phyloP scores from a whole-genome alignment of 2,888 invertebrate species.

The Megaustenia siamemsis region DNA sequence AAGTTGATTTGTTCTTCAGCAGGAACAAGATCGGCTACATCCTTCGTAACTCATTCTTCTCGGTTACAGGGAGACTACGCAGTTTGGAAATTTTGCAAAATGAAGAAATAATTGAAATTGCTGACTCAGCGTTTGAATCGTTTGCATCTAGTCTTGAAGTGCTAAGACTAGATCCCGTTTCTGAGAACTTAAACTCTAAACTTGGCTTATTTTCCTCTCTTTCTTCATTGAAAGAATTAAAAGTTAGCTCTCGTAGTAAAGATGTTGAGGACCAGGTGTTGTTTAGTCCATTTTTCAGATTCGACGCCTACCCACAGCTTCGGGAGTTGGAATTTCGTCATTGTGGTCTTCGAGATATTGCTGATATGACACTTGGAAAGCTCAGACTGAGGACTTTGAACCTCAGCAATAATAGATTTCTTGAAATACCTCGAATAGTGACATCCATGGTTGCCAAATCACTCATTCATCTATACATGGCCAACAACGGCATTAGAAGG shows the following conservation, averaged over 20 bases:
- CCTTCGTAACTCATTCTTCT: constrained; percentile 19
- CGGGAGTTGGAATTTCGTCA: background rate
- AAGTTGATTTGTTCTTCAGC: constrained; percentile 13
- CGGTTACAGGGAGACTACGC: background rate
- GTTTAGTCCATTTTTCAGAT: background rate
- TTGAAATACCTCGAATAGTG: constrained; percentile 7
- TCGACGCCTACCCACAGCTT: background rate
- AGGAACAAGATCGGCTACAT: constrained; percentile 32
- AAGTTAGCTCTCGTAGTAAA: background rate
- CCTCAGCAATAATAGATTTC: constrained; percentile 11
- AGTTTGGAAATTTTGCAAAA: constrained; percentile 10
- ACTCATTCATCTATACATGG: background rate
- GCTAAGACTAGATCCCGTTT: constrained; percentile 15
- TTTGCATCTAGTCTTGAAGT: constrained; percentile 28
- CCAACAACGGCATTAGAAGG: background rate
- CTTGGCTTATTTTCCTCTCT: background rate
- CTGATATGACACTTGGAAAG: background rate
- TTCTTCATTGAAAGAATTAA: background rate
- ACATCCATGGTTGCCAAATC: background rate
- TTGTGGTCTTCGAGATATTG: constrained; percentile 6
- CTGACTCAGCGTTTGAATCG: constrained; percentile 5
- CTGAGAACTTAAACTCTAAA: background rate
- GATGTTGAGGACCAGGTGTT: background rate
- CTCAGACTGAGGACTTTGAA: background rate
- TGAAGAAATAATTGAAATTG: constrained; percentile 14